Conservation (phyloP, 2,113 vertebrate genomes). For the Sarotherodon lohbergeri region DNA sequence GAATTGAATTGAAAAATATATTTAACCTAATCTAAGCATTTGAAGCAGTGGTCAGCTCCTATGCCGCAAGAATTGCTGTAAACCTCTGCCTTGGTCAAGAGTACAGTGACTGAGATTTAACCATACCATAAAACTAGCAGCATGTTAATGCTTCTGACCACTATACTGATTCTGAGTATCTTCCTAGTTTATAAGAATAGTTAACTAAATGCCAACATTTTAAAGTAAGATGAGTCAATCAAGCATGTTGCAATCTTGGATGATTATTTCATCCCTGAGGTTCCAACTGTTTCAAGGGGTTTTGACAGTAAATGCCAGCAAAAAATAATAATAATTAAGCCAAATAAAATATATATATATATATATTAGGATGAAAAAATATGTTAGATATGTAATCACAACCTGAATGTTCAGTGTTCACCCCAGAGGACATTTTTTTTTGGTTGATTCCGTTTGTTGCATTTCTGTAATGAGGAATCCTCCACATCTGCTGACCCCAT, state of each 20-base stretch:
- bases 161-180: neutral
- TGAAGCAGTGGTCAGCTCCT: neutral
- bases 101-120: neutral
- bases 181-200: neutral
- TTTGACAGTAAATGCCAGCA: neutral
- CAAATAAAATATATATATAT: neutral
- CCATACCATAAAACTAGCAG: neutral
- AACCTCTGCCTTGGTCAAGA: neutral
- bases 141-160: neutral
- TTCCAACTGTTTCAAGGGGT: neutral
- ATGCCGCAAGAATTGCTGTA: neutral
- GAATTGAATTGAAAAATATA: neutral
- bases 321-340: neutral
- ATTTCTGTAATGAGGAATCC: constrained; percentile 18
- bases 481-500: constrained; percentile 58
- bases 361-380: neutral
- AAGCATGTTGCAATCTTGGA: constrained; percentile 30
- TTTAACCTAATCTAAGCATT: neutral
- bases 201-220: neutral
- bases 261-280: neutral
- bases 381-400: neutral
- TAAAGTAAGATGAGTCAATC: neutral
- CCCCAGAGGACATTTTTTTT: neutral
- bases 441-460: neutral
- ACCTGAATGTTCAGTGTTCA: neutral